Base-by-base conservation (phyloP, 2,888 invertebrate species). In the Synanthedon vespiformis region DNA sequence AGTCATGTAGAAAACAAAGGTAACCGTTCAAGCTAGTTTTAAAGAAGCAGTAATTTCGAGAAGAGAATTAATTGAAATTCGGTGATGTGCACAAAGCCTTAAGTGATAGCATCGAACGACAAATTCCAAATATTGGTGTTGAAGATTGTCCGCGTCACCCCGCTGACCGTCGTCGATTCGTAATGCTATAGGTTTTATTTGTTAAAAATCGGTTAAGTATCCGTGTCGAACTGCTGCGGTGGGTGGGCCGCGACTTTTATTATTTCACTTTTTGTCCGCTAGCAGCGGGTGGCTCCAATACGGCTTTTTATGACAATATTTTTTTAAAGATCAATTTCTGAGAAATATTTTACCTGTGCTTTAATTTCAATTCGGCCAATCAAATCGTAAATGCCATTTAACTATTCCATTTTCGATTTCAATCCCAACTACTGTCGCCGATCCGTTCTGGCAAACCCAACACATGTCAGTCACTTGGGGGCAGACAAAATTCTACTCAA, bases 181-280 rank as follows among this genome's bases (percentile, higher is more conserved):
- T 85, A 79, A 88, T 84, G 87, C 79, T 80, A 84, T 84, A 84
- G 82, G 84, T 85, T 88, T 88, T 88, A 88, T 88, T 88, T 87
- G 87, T 85, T 82, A 80, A 81, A 86, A 86, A 88, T 88, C 88
- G 83, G 83, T 85, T 88, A 88, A 88, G 87, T 87, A 85, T 70
- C 88, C 88, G 87, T 88, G 83, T 78, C 88, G 83, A 82, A 83
- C 77, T 68, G 71, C 73, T 72, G 63, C 80, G 72, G 85, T 86
- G 86, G 87, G 87, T 88, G 87, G 87, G 87, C 84, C 86, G 80
- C 74, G 80, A 60, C 54, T 80, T 77, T 86, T 85, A 74, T 84
- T 83, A 80, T 81, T 81, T 82, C 70, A 74, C 78, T 85, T 86
- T 86, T 85, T 84, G 78, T 80, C 74, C 76, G 70, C 79, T 78